Conservation (phyloP, 2,888 invertebrate species). For the Halictus ligatus region DNA sequence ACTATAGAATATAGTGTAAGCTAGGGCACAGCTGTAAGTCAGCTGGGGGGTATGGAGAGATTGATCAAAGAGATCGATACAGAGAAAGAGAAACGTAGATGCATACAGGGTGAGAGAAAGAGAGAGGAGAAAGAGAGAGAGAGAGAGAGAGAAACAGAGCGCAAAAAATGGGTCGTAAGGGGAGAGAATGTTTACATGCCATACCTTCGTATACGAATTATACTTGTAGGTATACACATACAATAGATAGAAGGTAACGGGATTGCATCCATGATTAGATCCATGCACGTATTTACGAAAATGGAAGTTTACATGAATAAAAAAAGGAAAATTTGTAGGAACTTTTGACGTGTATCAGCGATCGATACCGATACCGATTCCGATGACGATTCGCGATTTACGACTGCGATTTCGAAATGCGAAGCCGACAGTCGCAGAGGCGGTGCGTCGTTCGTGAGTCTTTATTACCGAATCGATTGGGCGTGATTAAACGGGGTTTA, state of each 20-base stretch:
- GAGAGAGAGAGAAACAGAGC: not conserved
- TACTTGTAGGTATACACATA: not conserved
- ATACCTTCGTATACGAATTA: not conserved
- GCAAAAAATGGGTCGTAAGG: not conserved
- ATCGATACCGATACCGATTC: not conserved
- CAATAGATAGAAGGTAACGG: not conserved
- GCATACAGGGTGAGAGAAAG: not conserved
- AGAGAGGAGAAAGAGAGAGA: not conserved
- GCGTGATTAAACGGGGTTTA: not conserved
- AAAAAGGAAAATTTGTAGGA: not conserved
- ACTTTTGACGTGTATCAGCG: not conserved
- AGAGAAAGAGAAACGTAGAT: not conserved
- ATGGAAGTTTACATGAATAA: not conserved
- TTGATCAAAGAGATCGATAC: not conserved
- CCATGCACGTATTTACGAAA: constrained; percentile 9
- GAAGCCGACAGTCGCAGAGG: not conserved
- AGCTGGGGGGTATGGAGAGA: not conserved
- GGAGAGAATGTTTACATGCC: not conserved
- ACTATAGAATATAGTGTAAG: not conserved
- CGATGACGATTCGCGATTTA: not conserved
- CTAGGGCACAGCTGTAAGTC: not conserved
- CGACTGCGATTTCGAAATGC: not conserved
- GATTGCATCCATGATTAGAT: not conserved
- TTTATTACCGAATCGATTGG: not conserved
- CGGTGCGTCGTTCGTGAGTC: no score